These are phyloP conservation scores for Dascillus cervinus DNA, from an alignment of 2,888 invertebrate genomes.

Conservation along the genomic window DNA sequence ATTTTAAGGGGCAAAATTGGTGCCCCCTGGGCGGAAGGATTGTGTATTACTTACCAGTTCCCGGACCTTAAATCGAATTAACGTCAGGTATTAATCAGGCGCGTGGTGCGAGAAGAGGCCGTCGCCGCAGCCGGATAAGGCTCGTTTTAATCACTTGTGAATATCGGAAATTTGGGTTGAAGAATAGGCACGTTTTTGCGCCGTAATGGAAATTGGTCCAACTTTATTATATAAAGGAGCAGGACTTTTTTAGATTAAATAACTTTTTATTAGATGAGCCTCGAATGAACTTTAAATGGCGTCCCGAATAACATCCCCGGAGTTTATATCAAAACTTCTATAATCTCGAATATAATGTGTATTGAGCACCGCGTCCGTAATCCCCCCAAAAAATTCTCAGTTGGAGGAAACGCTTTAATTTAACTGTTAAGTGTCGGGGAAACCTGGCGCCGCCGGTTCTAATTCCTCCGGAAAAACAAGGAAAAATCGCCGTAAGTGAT, in stretches of 20 bases:
- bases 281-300: slow-evolving; percentile 9
- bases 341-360: slow-evolving; percentile 1
- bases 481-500: slow-evolving; percentile 19
- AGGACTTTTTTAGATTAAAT: slow-evolving; percentile 10
- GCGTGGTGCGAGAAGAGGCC: too few relatives aligned
- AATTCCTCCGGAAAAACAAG: not conserved
- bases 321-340: slow-evolving; percentile 3
- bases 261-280: slow-evolving; percentile 10
- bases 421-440: slow-evolving; percentile 7
- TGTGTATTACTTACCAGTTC: too few relatives aligned
- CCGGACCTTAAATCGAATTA: too few relatives aligned
- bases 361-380: too few relatives aligned
- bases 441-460: slow-evolving; percentile 11
- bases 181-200: slow-evolving; percentile 10
- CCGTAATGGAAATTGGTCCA: slow-evolving; percentile 10
- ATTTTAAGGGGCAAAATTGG: too few relatives aligned
- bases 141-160: too few relatives aligned
- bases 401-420: not conserved
- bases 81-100: too few relatives aligned
- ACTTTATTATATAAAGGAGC: slow-evolving; percentile 9
- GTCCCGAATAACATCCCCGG: slow-evolving; percentile 2
- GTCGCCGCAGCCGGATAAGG: too few relatives aligned
- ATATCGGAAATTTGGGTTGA: slow-evolving; percentile 9
- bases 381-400: too few relatives aligned
- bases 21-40: too few relatives aligned